These are phyloP conservation scores for Phymorhynchus buccinoides DNA, from an alignment of 1,140 invertebrate species.

Conservation along the genomic window DNA sequence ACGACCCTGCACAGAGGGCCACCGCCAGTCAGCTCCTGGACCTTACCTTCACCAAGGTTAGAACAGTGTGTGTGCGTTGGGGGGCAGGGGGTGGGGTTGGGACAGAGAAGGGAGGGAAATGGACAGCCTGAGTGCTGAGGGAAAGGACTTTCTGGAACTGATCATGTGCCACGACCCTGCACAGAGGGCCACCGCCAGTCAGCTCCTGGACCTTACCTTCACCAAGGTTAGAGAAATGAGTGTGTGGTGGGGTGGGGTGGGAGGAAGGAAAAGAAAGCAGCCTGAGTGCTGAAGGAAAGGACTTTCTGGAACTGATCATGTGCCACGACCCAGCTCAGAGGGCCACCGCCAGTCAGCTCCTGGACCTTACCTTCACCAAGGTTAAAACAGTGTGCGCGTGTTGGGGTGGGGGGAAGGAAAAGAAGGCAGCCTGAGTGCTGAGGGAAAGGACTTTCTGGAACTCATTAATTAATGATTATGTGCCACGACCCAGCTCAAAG, in stretches of 20 bases:
- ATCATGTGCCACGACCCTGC: conserved; percentile 94
- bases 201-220: conserved; percentile 92
- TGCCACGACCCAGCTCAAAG: conserved; percentile 89
- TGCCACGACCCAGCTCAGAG: conserved; percentile 89
- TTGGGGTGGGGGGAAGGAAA: neutral
- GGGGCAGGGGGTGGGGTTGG: neutral
- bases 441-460: conserved; percentile 78
- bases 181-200: conserved; percentile 85
- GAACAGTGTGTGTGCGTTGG: neutral
- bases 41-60: conserved; percentile 86
- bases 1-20: conserved; percentile 88
- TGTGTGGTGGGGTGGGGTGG: neutral
- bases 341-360: conserved; percentile 86
- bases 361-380: conserved; percentile 92
- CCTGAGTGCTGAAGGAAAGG: conserved; percentile 84
- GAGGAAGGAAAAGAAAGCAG: conserved; percentile 71
- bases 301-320: conserved; percentile 82
- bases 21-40: conserved; percentile 89
- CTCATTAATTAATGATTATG: conserved; percentile 81
- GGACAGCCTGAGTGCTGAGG: conserved; percentile 85
- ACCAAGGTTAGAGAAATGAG: conserved; percentile 75
- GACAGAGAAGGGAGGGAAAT: neutral
- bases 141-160: conserved; percentile 77
- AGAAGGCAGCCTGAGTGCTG: conserved; percentile 81
- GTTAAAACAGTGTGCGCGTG: conserved; percentile 41